These are phyloP conservation scores for Caenorhabditis sp. DNA, from an alignment of 2,888 invertebrate genomes.

Conservation along the genomic window DNA sequence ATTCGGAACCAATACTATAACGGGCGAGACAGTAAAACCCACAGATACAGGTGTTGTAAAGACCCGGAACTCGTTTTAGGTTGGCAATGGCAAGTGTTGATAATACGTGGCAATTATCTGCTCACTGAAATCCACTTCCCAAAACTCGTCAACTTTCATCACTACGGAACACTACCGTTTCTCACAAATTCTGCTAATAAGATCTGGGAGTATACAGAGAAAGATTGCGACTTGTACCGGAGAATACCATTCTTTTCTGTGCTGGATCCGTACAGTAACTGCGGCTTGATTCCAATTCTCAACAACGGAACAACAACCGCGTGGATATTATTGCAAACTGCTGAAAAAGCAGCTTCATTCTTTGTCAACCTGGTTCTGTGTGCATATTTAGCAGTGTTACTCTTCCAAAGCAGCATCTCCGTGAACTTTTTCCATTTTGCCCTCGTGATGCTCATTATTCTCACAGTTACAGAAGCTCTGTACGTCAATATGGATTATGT, in stretches of 20 bases:
- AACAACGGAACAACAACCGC: background rate
- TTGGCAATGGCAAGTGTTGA: conserved; percentile 42
- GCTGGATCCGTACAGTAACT: background rate
- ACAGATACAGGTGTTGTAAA: too few species aligned
- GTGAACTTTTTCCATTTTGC: conserved; percentile 36
- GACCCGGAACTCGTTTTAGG: background rate
- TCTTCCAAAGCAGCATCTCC: conserved; percentile 20
- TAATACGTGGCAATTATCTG: conserved; percentile 32
- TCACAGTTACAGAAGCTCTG: conserved; percentile 18
- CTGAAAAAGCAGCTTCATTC: conserved; percentile 21
- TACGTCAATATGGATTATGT: conserved; percentile 30
- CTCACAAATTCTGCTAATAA: conserved; percentile 33
- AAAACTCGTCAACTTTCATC: conserved; percentile 21
- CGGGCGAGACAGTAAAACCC: conserved; percentile 13
- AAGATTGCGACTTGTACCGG: conserved; percentile 11
- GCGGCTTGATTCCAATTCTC: conserved; percentile 32
- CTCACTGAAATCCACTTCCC: conserved; percentile 8
- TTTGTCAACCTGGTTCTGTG: background rate
- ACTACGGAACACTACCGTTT: conserved; percentile 25
- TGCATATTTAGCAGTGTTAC: background rate
- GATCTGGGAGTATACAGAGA: background rate
- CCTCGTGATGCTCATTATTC: background rate
- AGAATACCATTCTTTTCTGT: conserved; percentile 32
- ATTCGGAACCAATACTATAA: conserved; percentile 41
- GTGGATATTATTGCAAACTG: background rate